Percentiles rank a stretch among this genome's conserved stretches.
Evolutionary conservation across 2,888 invertebrate species (phyloP).

Genomic region (Amphipoea lucens): DNA sequence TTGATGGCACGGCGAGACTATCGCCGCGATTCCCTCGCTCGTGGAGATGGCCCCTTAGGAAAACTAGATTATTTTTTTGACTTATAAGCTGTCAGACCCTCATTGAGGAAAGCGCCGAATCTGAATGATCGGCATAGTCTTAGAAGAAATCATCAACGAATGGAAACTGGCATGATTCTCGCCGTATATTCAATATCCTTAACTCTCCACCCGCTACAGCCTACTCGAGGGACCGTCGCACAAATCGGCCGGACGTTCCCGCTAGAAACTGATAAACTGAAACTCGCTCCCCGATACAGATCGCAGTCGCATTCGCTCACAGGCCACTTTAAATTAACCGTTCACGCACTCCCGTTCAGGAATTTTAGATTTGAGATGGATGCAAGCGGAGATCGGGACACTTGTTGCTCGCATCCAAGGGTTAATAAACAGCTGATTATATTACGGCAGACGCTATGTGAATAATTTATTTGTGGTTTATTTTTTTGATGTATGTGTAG

Average conservation of each 20-base stretch:
- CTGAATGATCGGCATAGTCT: no score
- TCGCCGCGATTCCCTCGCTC: no score
- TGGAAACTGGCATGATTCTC: neutral
- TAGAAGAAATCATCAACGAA: neutral
- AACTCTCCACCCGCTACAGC: conserved; percentile 42
- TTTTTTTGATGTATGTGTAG: conserved; percentile 48
- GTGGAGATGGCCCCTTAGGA: neutral
- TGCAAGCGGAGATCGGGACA: conserved; percentile 77
- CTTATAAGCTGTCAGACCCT: neutral
- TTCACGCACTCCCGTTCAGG: conserved; percentile 87
- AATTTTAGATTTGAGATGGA: conserved; percentile 89
- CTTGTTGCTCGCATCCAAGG: conserved; percentile 68
- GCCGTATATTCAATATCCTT: neutral
- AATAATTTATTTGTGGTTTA: conserved; percentile 58
- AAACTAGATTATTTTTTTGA: neutral
- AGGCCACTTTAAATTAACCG: conserved; percentile 88
- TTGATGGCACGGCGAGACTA: no score
- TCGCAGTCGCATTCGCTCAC: conserved; percentile 83
- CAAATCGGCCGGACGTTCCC: conserved; percentile 84
- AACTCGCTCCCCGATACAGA: conserved; percentile 87
- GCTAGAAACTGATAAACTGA: conserved; percentile 89
- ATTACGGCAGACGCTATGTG: conserved; percentile 62
- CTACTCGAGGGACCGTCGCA: conserved; percentile 51
- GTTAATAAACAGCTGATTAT: conserved; percentile 68
- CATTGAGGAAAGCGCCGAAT: neutral